Evolutionary conservation across 2,113 vertebrate genomes (phyloP), one percentile per base, ranked within the genome.

Genomic region (Oreochromis tanganicae): DNA sequence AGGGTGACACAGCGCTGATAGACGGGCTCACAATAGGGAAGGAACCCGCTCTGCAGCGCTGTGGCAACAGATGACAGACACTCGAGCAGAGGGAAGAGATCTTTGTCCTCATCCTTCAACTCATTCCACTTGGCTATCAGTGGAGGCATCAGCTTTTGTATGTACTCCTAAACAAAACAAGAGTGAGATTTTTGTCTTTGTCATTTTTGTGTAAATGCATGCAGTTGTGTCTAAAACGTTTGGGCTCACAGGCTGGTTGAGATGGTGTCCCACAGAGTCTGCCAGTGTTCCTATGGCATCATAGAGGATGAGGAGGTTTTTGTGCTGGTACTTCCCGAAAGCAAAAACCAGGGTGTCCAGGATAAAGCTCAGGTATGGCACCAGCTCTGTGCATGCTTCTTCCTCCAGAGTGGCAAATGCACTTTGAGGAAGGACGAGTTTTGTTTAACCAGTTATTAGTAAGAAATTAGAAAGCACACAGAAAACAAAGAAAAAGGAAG

Each of bases 281-380:
- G 98, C 98, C 75, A 99, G 89, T 0, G 98, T 99, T 41, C 98
- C 98, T 2, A 99, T 99, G 88, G 98, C 98, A 1, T 99, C 98
- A 1, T 99, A 99, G 36, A 99, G 97, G 91, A 99, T 99, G 14
- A 99, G 97, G 50, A 99, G 95, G 92, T 98, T 99, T 96, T 99
- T 99, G 96, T 99, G 98, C 93, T 99, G 98, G 93, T 99, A 99
- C 68, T 99, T 99, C 55, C 98, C 97, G 3, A 99, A 99, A 59
- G 98, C 98, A 13, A 99, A 99, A n/a, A 99, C 98, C 10, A 99
- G 93, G 1, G 98, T 98, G 94, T 99, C 98, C 82, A 99, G 94
- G 83, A 99, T 99, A 92, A 98, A 99, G 93, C 98, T 98, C 90
- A 99, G 97, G 88, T 99, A 99, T 2, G 98, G 98, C n/a, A 99